Evolutionary conservation across 2,113 vertebrate species (phyloP).

Genomic region (Zosterops hypoxanthus): DNA sequence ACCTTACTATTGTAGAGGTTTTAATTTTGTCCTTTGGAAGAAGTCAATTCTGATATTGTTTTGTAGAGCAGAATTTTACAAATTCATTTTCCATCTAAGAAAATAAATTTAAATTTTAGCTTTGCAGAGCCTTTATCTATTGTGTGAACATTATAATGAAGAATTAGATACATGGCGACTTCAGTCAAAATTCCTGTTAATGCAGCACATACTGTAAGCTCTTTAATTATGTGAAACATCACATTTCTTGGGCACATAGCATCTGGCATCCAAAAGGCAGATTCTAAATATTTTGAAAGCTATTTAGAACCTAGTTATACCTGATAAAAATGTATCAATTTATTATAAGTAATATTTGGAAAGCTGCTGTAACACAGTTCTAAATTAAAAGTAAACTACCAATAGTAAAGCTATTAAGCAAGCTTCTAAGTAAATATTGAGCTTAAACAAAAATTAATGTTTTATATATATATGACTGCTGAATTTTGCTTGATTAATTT

Average conservation of each 20-base stretch:
- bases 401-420: slow-evolving; percentile 33
- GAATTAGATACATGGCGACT: not conserved
- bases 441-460: not conserved
- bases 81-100: slow-evolving; percentile 53
- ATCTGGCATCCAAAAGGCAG: slow-evolving; percentile 12
- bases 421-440: not conserved
- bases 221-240: not conserved
- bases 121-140: not conserved
- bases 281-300: slow-evolving; percentile 49
- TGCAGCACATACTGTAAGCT: slow-evolving; percentile 38
- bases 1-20: not conserved
- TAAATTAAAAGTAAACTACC: slow-evolving; percentile 46
- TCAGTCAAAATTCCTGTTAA: slow-evolving; percentile 55
- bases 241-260: not conserved
- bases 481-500: slow-evolving; percentile 43
- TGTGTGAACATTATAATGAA: slow-evolving; percentile 5
- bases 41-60: slow-evolving; percentile 23
- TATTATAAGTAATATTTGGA: slow-evolving; percentile 15
- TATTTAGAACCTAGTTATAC: slow-evolving; percentile 20
- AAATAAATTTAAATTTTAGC: slow-evolving; percentile 37
- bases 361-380: not conserved
- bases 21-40: slow-evolving; percentile 24
- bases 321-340: slow-evolving; percentile 16
- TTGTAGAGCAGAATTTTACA: slow-evolving; percentile 17
- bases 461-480: not conserved